phyloP scores from a whole-genome alignment of 2,113 vertebrate genomes.

The Glareola pratincola region DNA sequence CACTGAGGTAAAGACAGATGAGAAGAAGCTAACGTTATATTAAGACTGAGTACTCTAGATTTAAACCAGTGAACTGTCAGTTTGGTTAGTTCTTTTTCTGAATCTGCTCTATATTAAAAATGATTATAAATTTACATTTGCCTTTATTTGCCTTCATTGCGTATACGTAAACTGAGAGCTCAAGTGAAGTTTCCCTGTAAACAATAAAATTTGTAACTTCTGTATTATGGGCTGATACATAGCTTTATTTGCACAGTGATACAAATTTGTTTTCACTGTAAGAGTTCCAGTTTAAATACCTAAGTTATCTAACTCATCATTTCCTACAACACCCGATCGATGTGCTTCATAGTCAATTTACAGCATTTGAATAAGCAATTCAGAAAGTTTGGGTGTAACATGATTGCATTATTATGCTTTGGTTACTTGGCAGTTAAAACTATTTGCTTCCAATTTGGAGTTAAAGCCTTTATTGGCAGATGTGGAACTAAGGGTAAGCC shows the following conservation, averaged over 20 bases:
- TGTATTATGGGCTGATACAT: accelerated
- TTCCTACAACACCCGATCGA: not conserved
- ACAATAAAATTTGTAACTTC: not conserved
- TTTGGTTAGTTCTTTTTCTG: not conserved
- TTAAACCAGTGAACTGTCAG: not conserved
- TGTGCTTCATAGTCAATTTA: not conserved
- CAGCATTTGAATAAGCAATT: not conserved
- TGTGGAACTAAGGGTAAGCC: not conserved
- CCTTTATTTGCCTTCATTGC: not conserved
- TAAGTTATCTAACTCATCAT: not conserved
- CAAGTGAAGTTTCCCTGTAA: not conserved
- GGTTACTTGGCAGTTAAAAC: not conserved
- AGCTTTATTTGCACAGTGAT: not conserved
- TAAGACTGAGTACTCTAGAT: not conserved
- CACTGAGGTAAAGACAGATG: not conserved
- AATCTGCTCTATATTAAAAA: not conserved
- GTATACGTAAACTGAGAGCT: not conserved
- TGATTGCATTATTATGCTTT: not conserved
- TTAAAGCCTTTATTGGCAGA: not conserved
- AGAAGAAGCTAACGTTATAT: not conserved
- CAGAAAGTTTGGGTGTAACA: not conserved
- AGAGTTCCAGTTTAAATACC: not conserved
- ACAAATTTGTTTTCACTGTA: not conserved
- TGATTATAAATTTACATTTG: not conserved
- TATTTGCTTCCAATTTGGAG: not conserved